A percentile compares a stretch with the other conserved stretches of the same genome.
Conservation (phyloP, 2,888 invertebrate genomes). For the Spodoptera picta region DNA sequence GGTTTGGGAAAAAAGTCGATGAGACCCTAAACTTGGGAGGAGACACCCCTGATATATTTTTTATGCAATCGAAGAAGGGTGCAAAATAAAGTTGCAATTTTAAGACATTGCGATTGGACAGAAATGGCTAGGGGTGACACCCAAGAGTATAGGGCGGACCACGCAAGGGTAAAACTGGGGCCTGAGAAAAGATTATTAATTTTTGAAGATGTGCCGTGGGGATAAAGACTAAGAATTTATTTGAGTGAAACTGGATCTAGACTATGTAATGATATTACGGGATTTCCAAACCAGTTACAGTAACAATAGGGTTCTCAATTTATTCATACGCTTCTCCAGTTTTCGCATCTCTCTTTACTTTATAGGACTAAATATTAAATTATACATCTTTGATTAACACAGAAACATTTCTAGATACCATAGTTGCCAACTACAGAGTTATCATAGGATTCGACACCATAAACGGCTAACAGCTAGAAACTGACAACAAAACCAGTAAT, state of each 20-base stretch:
- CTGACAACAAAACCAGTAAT: no score
- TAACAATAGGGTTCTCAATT: no score
- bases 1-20: conserved; percentile 56
- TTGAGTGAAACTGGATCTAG: conserved; percentile 33
- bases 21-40: conserved; percentile 63
- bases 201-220: conserved; percentile 43
- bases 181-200: conserved; percentile 52
- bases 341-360: no score
- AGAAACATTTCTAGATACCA: no score
- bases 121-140: conserved; percentile 71
- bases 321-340: no score
- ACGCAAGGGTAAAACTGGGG: conserved; percentile 45
- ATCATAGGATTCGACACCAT: no score
- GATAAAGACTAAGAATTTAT: conserved; percentile 33
- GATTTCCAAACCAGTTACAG: not conserved
- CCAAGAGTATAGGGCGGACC: conserved; percentile 67
- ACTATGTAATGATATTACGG: conserved; percentile 23
- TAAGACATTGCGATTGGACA: conserved; percentile 74
- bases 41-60: conserved; percentile 74
- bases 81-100: conserved; percentile 74
- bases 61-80: conserved; percentile 72
- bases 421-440: no score
- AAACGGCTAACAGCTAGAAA: no score
- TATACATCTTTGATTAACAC: no score
- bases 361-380: no score